Percentiles rank a stretch among this genome's conserved stretches.
Conservation (phyloP, 2,888 invertebrate species). For the Xanthia togata region DNA sequence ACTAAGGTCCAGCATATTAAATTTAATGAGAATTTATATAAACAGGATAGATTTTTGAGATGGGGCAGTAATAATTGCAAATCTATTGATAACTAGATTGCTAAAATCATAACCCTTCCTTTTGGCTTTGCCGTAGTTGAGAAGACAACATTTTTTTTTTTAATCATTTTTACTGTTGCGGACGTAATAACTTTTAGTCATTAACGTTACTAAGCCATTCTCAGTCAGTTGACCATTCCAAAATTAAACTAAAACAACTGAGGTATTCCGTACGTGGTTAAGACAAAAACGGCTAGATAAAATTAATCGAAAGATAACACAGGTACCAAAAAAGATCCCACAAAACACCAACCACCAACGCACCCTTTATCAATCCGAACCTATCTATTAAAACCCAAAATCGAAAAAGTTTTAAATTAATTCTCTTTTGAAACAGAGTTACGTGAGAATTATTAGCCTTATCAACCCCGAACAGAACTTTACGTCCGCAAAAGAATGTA, state of each 20-base stretch:
- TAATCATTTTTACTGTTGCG: neutral
- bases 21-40: no score
- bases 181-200: neutral
- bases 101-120: no score
- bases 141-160: neutral
- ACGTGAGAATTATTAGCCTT: conserved; percentile 70
- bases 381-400: conserved; percentile 64
- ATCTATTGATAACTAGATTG: no score
- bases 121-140: no score
- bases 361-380: conserved; percentile 21
- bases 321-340: neutral
- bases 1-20: no score
- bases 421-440: conserved; percentile 66
- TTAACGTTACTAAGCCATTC: neutral
- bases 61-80: no score
- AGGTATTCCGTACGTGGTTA: neutral
- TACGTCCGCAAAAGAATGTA: conserved; percentile 58
- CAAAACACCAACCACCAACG: conserved; percentile 3
- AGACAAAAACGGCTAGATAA: neutral
- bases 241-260: neutral
- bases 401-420: conserved; percentile 78
- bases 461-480: conserved; percentile 68
- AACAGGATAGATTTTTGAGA: no score
- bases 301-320: neutral
- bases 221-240: neutral